phyloP scores from a whole-genome alignment of 2,113 vertebrate genomes.

The Cromileptes altivelis region DNA sequence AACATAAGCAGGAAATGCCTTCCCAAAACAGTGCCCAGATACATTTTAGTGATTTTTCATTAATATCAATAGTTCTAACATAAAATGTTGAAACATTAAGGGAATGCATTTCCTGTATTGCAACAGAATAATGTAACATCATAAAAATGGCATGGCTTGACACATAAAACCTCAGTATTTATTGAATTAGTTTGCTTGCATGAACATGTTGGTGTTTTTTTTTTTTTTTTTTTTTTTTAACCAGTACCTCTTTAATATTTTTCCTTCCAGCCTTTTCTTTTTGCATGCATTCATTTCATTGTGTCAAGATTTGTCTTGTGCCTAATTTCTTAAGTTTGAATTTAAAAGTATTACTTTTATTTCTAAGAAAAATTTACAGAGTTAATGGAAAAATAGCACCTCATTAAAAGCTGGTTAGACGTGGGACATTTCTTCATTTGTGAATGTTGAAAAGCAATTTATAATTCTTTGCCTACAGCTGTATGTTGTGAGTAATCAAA shows the following conservation, averaged over 20 bases:
- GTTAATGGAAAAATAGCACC: not conserved
- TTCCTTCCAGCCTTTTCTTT: not conserved
- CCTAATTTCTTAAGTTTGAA: not conserved
- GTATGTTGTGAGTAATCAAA: not conserved
- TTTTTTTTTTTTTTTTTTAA: not conserved
- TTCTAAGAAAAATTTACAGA: not conserved
- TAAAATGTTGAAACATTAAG: constrained; percentile 2
- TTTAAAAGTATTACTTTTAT: not conserved
- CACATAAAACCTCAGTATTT: not conserved
- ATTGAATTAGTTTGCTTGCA: constrained; percentile 8
- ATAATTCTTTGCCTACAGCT: not conserved
- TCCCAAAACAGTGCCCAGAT: not conserved
- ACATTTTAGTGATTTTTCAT: not conserved
- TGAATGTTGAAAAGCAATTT: not conserved
- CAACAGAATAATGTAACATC: not conserved
- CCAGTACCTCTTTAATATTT: not conserved
- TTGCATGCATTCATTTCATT: constrained; percentile 20
- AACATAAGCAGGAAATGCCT: constrained; percentile 42
- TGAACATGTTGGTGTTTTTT: not conserved
- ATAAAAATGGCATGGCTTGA: constrained; percentile 29
- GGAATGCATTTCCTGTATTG: constrained; percentile 53
- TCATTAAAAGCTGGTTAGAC: not conserved
- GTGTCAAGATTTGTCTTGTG: not conserved
- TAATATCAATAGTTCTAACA: not conserved
- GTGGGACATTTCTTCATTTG: not conserved